These are phyloP conservation scores for Calycopis cecrops DNA, from an alignment of 1,140 invertebrate species.

Conservation along the genomic window DNA sequence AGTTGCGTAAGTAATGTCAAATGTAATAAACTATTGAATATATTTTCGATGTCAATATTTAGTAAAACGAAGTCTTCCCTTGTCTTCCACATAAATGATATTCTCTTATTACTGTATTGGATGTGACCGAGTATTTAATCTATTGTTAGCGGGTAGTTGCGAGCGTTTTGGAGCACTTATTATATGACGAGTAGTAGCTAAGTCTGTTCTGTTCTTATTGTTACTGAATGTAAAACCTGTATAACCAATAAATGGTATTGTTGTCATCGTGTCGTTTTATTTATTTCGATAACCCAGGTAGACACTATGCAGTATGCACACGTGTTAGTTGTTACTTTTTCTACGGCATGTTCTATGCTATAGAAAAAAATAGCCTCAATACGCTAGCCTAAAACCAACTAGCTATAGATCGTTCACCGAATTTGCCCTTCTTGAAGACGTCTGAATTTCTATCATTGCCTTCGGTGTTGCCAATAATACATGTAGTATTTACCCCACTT, in stretches of 20 bases:
- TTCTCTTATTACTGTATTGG: neutral
- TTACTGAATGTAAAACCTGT: constrained; percentile 68
- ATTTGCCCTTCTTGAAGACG: too few relatives aligned
- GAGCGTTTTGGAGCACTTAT: constrained; percentile 46
- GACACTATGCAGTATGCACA: too few relatives aligned
- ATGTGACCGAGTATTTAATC: neutral
- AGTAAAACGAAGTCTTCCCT: constrained; percentile 36
- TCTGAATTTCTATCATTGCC: too few relatives aligned
- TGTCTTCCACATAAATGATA: constrained; percentile 3
- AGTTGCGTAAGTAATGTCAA: too few relatives aligned
- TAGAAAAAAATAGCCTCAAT: too few relatives aligned
- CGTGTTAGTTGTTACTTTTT: too few relatives aligned
- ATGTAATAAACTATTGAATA: neutral
- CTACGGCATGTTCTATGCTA: too few relatives aligned
- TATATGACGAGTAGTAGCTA: constrained; percentile 33
- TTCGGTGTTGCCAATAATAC: too few relatives aligned
- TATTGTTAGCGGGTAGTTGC: neutral
- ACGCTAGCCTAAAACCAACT: too few relatives aligned
- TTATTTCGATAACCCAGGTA: too few relatives aligned
- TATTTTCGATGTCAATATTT: constrained; percentile 63
- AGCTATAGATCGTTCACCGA: too few relatives aligned
- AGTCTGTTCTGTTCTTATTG: constrained; percentile 50
- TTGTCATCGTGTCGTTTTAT: constrained; percentile 53
- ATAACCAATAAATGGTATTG: constrained; percentile 71
- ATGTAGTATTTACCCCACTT: too few relatives aligned